A percentile compares a stretch with the other conserved stretches of the same genome.
These are phyloP conservation scores for Conops quadrifasciatus DNA, from an alignment of 2,888 invertebrate species.

Conservation along the genomic window DNA sequence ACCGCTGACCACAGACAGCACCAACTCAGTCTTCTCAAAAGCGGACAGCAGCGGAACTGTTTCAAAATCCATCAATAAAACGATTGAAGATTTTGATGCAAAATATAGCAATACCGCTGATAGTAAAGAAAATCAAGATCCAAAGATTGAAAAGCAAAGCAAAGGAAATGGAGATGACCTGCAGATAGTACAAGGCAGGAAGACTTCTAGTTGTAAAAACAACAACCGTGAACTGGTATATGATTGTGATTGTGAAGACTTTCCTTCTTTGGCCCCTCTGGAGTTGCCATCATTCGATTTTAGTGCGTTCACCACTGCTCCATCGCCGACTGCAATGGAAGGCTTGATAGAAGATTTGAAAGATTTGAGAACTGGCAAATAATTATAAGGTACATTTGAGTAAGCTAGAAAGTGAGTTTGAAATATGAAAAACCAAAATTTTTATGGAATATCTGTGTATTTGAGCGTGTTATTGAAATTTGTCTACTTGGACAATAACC, in stretches of 20 bases:
- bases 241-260: conserved; percentile 46
- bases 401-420: background rate
- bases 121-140: conserved; percentile 40
- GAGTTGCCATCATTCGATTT: conserved; percentile 60
- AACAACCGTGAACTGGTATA: conserved; percentile 7
- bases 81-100: conserved; percentile 59
- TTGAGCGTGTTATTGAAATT: background rate
- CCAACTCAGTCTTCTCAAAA: conserved; percentile 24
- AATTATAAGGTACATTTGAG: background rate
- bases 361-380: background rate
- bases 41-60: conserved; percentile 50
- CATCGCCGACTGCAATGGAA: conserved; percentile 48
- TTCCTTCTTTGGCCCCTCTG: conserved; percentile 58
- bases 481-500: conserved; percentile 57
- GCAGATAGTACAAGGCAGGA: conserved; percentile 9
- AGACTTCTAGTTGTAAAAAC: conserved; percentile 14
- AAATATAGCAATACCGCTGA: conserved; percentile 44
- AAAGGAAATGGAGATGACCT: conserved; percentile 20
- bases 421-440: background rate
- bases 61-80: conserved; percentile 61
- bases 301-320: conserved; percentile 50
- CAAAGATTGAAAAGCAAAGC: conserved; percentile 13
- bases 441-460: background rate
- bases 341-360: conserved; percentile 50
- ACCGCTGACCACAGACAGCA: conserved; percentile 43